Base-by-base conservation (phyloP, 1,140 invertebrate species). In the Oppia nitens region DNA sequence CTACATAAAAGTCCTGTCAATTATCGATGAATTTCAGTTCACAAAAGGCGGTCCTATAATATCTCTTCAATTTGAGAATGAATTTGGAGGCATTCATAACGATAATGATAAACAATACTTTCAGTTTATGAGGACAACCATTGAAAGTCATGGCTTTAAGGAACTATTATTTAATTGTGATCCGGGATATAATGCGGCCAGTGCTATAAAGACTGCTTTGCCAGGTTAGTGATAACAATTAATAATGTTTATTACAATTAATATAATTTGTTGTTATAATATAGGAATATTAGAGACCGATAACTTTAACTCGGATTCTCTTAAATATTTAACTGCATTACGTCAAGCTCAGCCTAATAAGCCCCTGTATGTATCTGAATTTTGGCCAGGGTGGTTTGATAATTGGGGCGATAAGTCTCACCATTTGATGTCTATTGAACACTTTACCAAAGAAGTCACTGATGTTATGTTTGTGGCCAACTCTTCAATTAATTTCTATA, bases 401-500 rank as follows among this genome's bases (percentile, higher is more conserved):
- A 64, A 69, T 47, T 71, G 68, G 69, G 62, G 65, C 67, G 68
- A 61, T 47, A 62, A 67, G 49, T 3, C 53, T 55, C 20, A 21
- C 55, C 2, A 52, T 61, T 6, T 28, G 40, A 3, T 51, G 23
- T 3, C 53, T 66, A 11, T 51, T 62, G 3, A 26, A 28, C 12
- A 40, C 59, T 21, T 53, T 71, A 49, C 59, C 67, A 52, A 48
- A 52, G 17, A 68, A 26, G 25, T 51, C 6, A 51, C 21, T 51
- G 49, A 51, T n/a, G n/a, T 51, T 51, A 14, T 71, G 40, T 54
- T 70, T 11, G 20, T 55, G 2, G 47, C 62, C 28, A 65, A 64
- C n/a, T 69, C 83, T 17, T 85, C 80, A 62, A 78, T 88, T 21
- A 88, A 88, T 64, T 76, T 89, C 62, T 89, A 63, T 47, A 64